A percentile compares a stretch with the other conserved stretches of the same genome.
Conservation (phyloP, 2,797 vertebrate genomes). For the Karalla daura region DNA sequence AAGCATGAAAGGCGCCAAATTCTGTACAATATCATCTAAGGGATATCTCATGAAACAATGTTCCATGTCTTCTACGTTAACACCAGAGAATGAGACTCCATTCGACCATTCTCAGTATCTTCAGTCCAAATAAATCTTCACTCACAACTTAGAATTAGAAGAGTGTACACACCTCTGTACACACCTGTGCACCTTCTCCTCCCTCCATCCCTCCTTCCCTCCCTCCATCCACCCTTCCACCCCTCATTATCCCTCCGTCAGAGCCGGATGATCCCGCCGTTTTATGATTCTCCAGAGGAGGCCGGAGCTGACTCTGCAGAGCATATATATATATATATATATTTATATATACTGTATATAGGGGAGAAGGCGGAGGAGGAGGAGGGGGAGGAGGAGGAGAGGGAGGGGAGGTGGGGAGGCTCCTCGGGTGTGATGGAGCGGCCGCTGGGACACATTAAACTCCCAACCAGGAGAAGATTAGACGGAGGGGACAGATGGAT, state of each 20-base stretch:
- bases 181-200: constrained; percentile 16
- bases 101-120: no score
- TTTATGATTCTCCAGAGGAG: constrained; percentile 61
- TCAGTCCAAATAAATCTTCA: no score
- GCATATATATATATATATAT: no score
- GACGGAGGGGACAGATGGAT: constrained; percentile 36
- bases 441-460: constrained; percentile 27
- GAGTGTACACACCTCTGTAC: no score
- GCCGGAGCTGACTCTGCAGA: constrained; percentile 65
- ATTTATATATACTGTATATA: no score
- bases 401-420: background rate
- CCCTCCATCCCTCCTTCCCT: background rate
- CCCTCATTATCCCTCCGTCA: constrained; percentile 61
- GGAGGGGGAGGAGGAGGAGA: constrained; percentile 20
- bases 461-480: constrained; percentile 31
- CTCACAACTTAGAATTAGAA: no score
- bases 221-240: constrained; percentile 14
- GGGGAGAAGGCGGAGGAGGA: constrained; percentile 24
- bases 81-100: no score
- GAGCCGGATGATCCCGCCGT: constrained; percentile 61
- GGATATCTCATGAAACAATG: no score
- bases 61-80: no score
- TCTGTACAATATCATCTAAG: no score
- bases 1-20: no score
- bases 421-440: constrained; percentile 12